phyloP scores from a whole-genome alignment of 2,888 invertebrate genomes.

The Hirtodrosophila cameraria region DNA sequence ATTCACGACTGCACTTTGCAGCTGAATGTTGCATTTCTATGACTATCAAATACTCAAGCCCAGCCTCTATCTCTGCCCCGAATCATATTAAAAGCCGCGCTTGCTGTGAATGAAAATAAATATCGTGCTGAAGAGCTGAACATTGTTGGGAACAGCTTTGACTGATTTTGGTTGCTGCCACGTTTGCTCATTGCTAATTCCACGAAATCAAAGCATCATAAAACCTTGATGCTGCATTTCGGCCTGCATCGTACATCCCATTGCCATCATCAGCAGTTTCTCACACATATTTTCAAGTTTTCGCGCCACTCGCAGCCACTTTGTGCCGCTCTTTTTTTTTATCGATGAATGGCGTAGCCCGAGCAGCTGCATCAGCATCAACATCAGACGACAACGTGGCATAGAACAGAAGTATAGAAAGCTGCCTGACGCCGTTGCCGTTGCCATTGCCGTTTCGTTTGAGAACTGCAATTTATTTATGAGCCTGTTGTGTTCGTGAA shows the following conservation, averaged over 20 bases:
- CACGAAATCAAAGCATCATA: constrained; percentile 81
- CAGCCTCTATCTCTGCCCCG: not conserved
- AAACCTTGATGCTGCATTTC: constrained; percentile 68
- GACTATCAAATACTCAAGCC: not conserved
- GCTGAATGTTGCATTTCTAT: constrained; percentile 26
- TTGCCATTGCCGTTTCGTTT: constrained; percentile 38
- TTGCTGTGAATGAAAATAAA: constrained; percentile 52
- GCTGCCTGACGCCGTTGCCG: not conserved
- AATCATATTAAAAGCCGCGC: constrained; percentile 60
- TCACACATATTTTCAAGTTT: constrained; percentile 60
- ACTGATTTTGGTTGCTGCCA: constrained; percentile 26
- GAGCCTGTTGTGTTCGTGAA: constrained; percentile 73
- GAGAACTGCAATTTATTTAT: constrained; percentile 71
- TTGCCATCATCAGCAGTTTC: constrained; percentile 1
- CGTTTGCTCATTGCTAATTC: constrained; percentile 76
- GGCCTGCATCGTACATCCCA: constrained; percentile 17
- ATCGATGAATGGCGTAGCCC: constrained; percentile 23
- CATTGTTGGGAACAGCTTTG: constrained; percentile 9
- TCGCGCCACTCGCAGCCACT: constrained; percentile 58
- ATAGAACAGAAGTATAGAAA: not conserved
- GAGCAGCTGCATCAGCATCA: constrained; percentile 57
- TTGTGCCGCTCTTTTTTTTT: constrained; percentile 52
- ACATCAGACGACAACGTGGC: constrained; percentile 38
- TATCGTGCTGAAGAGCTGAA: constrained; percentile 36
- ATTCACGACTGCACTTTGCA: constrained; percentile 48